Evolutionary conservation across 2,888 invertebrate species (phyloP).

Genomic region (Aspidiotus rigidus): DNA sequence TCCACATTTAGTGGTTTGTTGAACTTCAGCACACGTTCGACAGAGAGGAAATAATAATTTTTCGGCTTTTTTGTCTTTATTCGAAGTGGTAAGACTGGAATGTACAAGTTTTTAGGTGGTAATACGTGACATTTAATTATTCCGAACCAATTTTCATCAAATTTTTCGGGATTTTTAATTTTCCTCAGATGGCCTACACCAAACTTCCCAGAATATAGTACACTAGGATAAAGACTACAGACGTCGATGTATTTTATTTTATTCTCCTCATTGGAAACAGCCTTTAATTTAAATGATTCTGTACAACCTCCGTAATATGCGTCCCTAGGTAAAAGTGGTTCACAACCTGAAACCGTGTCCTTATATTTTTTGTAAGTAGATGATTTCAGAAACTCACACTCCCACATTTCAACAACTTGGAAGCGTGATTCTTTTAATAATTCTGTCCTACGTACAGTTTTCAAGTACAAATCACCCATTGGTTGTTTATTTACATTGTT

Average conservation of each 20-base stretch:
- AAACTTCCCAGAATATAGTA: slow-evolving; percentile 37
- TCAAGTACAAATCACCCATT: slow-evolving; percentile 30
- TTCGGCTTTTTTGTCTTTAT: slow-evolving; percentile 8
- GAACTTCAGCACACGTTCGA: neutral
- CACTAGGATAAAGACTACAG: slow-evolving; percentile 37
- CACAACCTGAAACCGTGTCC: too few relatives aligned
- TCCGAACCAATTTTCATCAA: slow-evolving; percentile 32
- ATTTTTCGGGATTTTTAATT: slow-evolving; percentile 36
- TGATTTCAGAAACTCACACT: slow-evolving; percentile 34
- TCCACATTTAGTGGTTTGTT: slow-evolving; percentile 21
- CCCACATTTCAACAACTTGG: slow-evolving; percentile 36
- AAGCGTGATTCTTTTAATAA: slow-evolving; percentile 23
- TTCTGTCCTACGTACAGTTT: slow-evolving; percentile 32
- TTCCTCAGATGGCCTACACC: slow-evolving; percentile 37
- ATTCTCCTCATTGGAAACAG: slow-evolving; percentile 29
- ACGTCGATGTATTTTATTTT: slow-evolving; percentile 38
- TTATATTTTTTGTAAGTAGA: too few relatives aligned
- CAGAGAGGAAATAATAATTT: neutral
- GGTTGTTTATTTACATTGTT: slow-evolving; percentile 30
- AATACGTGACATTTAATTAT: neutral
- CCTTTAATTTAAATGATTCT: slow-evolving; percentile 37
- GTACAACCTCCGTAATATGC: slow-evolving; percentile 38
- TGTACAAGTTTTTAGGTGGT: neutral
- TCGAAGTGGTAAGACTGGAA: neutral
- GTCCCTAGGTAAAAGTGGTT: slow-evolving; percentile 36